phyloP scores from a whole-genome alignment of 2,113 vertebrate species.

The Cottus gobio region DNA sequence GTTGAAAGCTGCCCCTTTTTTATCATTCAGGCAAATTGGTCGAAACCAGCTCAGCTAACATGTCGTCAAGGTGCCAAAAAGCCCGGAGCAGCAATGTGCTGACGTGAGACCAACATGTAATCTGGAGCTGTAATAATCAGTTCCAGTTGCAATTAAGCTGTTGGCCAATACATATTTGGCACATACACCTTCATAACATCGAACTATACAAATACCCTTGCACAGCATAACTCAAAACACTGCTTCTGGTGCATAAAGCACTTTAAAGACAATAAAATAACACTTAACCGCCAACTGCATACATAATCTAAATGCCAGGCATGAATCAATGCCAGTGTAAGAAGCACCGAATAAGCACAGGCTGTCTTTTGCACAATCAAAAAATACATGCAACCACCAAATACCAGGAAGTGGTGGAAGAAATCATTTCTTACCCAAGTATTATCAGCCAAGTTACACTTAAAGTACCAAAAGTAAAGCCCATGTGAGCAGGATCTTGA shows the following conservation, averaged over 20 bases:
- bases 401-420: background rate
- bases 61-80: background rate
- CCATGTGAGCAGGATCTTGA: background rate
- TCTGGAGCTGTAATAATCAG: background rate
- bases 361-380: background rate
- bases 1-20: slow-evolving; percentile 1
- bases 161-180: background rate
- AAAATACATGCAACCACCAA: background rate
- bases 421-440: background rate
- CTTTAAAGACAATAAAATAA: background rate
- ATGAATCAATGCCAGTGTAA: background rate
- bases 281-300: slow-evolving; percentile 1
- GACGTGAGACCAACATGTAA: background rate
- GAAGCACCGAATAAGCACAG: background rate
- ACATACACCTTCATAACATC: background rate
- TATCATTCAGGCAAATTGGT: background rate
- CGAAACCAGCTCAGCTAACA: background rate
- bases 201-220: background rate
- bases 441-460: background rate
- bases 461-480: background rate
- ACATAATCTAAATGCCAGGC: slow-evolving; percentile 1
- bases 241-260: slow-evolving; percentile 3
- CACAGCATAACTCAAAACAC: slow-evolving; percentile 8
- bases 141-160: background rate
- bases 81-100: background rate